These are phyloP conservation scores for Esox niger DNA, from an alignment of 2,113 vertebrate genomes.

Conservation along the genomic window DNA sequence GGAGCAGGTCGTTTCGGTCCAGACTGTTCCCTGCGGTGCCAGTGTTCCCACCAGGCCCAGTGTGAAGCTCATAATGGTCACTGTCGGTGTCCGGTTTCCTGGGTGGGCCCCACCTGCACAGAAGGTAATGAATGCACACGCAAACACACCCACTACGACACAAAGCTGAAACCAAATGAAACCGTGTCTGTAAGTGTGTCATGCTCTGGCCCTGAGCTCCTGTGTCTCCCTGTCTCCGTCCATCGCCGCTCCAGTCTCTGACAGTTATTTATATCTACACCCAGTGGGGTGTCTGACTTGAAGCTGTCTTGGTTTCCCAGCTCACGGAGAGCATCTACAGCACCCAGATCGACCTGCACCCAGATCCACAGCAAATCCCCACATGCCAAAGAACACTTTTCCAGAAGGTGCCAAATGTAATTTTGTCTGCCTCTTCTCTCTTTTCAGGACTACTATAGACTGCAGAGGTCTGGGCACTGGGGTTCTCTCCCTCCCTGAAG, in stretches of 20 bases:
- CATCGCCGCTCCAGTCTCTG: slow-evolving; percentile 62
- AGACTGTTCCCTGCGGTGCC: slow-evolving; percentile 65
- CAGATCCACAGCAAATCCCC: slow-evolving; percentile 34
- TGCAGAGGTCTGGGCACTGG: slow-evolving; percentile 19
- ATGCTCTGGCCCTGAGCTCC: slow-evolving; percentile 56
- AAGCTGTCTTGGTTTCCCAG: slow-evolving; percentile 58
- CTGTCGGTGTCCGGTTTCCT: slow-evolving; percentile 67
- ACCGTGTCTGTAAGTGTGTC: slow-evolving; percentile 55
- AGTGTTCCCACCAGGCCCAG: slow-evolving; percentile 61
- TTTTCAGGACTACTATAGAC: slow-evolving; percentile 48
- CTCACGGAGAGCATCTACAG: slow-evolving; percentile 44
- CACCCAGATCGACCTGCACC: too few relatives aligned
- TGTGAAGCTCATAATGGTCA: slow-evolving; percentile 68
- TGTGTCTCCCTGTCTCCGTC: slow-evolving; percentile 64
- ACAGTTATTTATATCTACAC: slow-evolving; percentile 75
- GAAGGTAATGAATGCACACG: slow-evolving; percentile 60
- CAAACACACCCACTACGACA: background rate
- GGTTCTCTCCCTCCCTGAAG: slow-evolving; percentile 49
- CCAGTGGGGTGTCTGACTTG: slow-evolving; percentile 57
- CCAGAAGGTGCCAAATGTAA: slow-evolving; percentile 55
- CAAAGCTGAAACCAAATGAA: slow-evolving; percentile 61
- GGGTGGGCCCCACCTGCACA: slow-evolving; percentile 75
- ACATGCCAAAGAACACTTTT: slow-evolving; percentile 62
- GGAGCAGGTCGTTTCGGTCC: slow-evolving; percentile 65
- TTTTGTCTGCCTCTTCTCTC: slow-evolving; percentile 23